Percentiles rank a stretch among this genome's conserved stretches.
phyloP scores from a whole-genome alignment of 2,888 invertebrate genomes.

The Apantesis nais region DNA sequence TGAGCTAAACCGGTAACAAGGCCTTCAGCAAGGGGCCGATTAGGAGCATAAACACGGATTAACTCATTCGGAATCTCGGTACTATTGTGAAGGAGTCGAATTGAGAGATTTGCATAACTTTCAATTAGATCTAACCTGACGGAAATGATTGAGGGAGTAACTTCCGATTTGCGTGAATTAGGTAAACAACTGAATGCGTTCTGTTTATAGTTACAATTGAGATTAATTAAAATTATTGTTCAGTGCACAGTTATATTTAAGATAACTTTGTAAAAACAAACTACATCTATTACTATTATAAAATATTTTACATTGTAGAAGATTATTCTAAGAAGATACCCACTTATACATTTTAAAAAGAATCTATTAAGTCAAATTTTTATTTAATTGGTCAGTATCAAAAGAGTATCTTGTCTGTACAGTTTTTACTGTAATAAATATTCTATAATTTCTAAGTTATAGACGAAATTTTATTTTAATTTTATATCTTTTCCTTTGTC shows the following conservation, averaged over 20 bases:
- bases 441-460: too few relatives aligned
- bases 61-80: constrained; percentile 84
- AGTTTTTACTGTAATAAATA: not conserved
- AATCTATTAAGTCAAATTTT: not conserved
- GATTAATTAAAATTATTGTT: not conserved
- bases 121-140: constrained; percentile 83
- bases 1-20: constrained; percentile 80
- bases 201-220: constrained; percentile 15
- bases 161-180: constrained; percentile 65
- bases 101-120: constrained; percentile 85
- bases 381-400: too few relatives aligned
- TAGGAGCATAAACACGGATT: constrained; percentile 85
- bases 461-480: too few relatives aligned
- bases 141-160: constrained; percentile 78
- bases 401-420: too few relatives aligned
- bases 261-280: not conserved
- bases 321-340: too few relatives aligned
- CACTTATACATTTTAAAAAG: not conserved
- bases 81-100: constrained; percentile 84
- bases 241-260: too few relatives aligned
- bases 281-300: not conserved
- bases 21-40: constrained; percentile 81
- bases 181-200: constrained; percentile 24
- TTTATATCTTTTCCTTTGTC: too few relatives aligned
- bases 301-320: not conserved